phyloP scores from a whole-genome alignment of 2,888 invertebrate genomes.

The Matsumyia berberina region DNA sequence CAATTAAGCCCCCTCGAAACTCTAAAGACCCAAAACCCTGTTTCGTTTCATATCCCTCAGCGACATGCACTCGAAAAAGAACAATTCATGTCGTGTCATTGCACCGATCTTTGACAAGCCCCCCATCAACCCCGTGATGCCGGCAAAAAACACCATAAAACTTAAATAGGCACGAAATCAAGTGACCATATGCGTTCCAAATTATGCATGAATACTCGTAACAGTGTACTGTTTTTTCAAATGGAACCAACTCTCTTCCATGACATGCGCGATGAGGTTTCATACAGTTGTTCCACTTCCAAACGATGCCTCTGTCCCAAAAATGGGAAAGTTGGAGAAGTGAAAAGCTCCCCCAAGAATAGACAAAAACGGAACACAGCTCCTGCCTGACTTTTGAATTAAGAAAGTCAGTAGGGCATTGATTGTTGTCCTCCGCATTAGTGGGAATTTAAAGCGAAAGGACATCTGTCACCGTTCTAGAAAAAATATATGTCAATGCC shows the following conservation, averaged over 20 bases:
- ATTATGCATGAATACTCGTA: background rate
- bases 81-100: conserved; percentile 40
- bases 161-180: conserved; percentile 37
- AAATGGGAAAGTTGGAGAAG: conserved; percentile 60
- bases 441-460: background rate
- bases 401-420: conserved; percentile 73
- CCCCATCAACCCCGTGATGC: conserved; percentile 22
- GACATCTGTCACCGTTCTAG: conserved; percentile 6
- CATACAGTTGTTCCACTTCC: conserved; percentile 3
- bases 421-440: conserved; percentile 46
- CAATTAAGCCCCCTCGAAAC: too few species aligned
- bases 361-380: background rate
- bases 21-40: too few species aligned
- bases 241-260: conserved; percentile 2
- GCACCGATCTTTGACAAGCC: conserved; percentile 49
- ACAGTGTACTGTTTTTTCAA: conserved; percentile 16
- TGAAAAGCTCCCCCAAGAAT: conserved; percentile 28
- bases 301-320: conserved; percentile 57
- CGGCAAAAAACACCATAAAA: conserved; percentile 22
- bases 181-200: conserved; percentile 16
- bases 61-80: conserved; percentile 8
- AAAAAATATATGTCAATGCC: conserved; percentile 58
- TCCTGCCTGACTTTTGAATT: conserved; percentile 1
- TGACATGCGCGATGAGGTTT: conserved; percentile 52
- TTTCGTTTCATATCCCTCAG: background rate